These are phyloP conservation scores for Noctua pronuba DNA, from an alignment of 2,888 invertebrate genomes.

Conservation along the genomic window DNA sequence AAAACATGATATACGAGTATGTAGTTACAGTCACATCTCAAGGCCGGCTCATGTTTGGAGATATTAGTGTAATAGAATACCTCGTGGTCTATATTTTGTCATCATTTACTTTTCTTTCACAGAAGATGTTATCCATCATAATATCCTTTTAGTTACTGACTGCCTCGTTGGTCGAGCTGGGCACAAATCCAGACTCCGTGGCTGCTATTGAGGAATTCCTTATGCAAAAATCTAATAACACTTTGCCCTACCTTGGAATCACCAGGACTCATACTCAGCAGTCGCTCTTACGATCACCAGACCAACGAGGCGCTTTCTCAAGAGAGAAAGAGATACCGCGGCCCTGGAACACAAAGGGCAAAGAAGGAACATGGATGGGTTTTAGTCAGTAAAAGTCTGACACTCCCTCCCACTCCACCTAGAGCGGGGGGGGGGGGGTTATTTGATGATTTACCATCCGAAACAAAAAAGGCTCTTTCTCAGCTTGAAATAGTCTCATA, in stretches of 20 bases:
- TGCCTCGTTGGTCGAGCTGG: too few species aligned
- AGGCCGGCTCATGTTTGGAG: conserved; percentile 14
- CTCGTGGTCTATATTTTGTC: not conserved
- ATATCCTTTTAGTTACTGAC: not conserved
- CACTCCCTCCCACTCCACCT: too few species aligned
- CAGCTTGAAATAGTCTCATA: not conserved
- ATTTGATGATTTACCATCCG: too few species aligned
- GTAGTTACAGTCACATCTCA: conserved; percentile 13
- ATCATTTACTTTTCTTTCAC: not conserved
- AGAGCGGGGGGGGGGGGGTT: too few species aligned
- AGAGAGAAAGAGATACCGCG: too few species aligned
- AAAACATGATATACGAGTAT: conserved; percentile 31
- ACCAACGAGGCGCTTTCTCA: not conserved
- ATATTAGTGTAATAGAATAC: conserved; percentile 31
- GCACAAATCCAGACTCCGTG: too few species aligned
- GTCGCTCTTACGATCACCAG: not conserved
- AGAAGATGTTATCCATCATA: not conserved
- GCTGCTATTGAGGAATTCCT: not conserved
- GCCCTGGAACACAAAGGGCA: too few species aligned
- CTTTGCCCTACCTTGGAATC: not conserved
- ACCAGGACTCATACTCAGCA: not conserved
- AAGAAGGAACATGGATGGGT: too few species aligned
- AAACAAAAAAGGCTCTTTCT: not conserved
- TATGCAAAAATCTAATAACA: not conserved
- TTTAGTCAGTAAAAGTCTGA: too few species aligned